These are phyloP conservation scores for Dipodomys merriami DNA, from an alignment of 2,113 vertebrate species.

Conservation along the genomic window DNA sequence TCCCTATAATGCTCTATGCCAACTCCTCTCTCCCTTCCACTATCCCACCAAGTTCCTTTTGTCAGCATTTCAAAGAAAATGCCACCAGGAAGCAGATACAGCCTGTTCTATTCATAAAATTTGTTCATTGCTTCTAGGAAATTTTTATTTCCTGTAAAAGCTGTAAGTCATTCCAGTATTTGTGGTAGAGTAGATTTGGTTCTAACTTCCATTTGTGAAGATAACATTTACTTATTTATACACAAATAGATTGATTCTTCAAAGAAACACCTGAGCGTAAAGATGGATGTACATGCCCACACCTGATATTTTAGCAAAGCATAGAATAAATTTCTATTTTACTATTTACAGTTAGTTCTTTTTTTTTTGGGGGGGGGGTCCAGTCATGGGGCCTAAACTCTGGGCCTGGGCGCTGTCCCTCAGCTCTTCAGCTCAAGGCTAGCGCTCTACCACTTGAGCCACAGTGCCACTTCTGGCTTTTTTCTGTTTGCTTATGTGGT, in stretches of 20 bases:
- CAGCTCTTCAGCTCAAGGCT: too few relatives aligned
- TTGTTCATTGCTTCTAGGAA: not conserved
- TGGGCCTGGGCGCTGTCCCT: too few relatives aligned
- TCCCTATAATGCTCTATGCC: slow-evolving; percentile 27
- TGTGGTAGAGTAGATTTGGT: not conserved
- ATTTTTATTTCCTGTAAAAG: too few relatives aligned
- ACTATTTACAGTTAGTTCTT: too few relatives aligned
- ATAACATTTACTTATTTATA: fast-evolving
- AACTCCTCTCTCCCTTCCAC: not conserved
- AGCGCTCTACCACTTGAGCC: too few relatives aligned
- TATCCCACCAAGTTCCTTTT: not conserved
- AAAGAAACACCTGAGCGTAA: not conserved
- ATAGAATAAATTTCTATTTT: not conserved
- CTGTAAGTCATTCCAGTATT: not conserved
- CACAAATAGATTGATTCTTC: not conserved
- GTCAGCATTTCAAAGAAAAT: slow-evolving; percentile 39
- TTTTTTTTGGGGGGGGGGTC: too few relatives aligned
- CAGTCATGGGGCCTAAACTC: too few relatives aligned
- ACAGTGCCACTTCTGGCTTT: too few relatives aligned
- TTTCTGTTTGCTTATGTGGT: too few relatives aligned
- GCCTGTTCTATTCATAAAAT: not conserved
- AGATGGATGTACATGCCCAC: not conserved
- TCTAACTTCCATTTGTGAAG: not conserved
- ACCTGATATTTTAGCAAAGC: not conserved
- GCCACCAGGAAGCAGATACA: not conserved